Evolutionary conservation across 1,140 invertebrate genomes (phyloP).

Genomic region (Cydia splendana): DNA sequence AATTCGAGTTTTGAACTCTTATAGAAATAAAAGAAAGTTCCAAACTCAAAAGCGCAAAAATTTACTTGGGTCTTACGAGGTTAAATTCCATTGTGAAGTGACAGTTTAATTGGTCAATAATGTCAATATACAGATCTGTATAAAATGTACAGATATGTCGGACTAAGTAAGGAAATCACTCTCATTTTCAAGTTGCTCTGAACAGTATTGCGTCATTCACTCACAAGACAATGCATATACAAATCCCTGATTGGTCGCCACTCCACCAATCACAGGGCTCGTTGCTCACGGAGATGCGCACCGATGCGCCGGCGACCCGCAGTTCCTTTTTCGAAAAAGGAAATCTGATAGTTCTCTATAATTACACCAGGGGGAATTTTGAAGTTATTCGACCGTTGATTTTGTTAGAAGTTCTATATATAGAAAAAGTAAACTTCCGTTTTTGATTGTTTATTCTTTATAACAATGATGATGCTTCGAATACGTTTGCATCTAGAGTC

Average conservation of each 20-base stretch:
- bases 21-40: too few species aligned
- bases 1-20: too few species aligned
- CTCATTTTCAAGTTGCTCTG: too few species aligned
- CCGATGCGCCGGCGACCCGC: constrained; percentile 26
- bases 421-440: constrained; percentile 9
- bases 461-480: background rate
- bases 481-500: too few species aligned
- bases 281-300: constrained; percentile 16
- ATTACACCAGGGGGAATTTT: constrained; percentile 26
- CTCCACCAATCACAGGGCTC: constrained; percentile 25
- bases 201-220: background rate
- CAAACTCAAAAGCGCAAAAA: too few species aligned
- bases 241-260: constrained; percentile 5
- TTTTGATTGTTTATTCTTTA: background rate
- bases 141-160: too few species aligned
- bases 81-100: background rate
- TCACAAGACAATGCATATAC: constrained; percentile 11
- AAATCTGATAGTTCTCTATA: constrained; percentile 33
- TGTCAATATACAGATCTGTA: too few species aligned
- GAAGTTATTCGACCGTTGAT: constrained; percentile 22
- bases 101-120: too few species aligned
- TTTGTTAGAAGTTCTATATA: constrained; percentile 9
- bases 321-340: constrained; percentile 33
- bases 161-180: too few species aligned
- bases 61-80: too few species aligned